phyloP scores from a whole-genome alignment of 1,140 invertebrate species.

The Drusus annulatus region DNA sequence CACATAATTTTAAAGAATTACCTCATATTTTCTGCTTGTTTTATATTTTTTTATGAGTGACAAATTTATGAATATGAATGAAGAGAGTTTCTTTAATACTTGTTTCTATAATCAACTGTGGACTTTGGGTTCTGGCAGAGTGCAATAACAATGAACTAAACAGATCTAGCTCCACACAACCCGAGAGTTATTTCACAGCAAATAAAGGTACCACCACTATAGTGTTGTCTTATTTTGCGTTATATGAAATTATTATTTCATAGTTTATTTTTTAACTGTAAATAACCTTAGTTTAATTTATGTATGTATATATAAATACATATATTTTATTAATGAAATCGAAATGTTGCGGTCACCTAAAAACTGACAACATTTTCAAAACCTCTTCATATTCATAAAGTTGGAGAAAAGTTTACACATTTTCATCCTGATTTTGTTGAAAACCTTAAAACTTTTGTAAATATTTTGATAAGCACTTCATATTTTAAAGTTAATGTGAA shows the following conservation, averaged over 20 bases:
- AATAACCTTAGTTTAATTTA: conserved; percentile 20
- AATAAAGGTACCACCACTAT: not conserved
- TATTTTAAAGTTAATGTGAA: conserved; percentile 1
- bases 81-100: too few relatives aligned
- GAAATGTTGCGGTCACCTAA: conserved; percentile 1
- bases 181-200: not conserved
- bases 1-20: too few relatives aligned
- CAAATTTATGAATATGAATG: too few relatives aligned
- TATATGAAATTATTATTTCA: conserved; percentile 15
- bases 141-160: too few relatives aligned
- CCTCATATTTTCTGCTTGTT: too few relatives aligned
- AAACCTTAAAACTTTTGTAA: conserved; percentile 13
- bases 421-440: conserved; percentile 8
- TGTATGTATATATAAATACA: not conserved
- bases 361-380: conserved; percentile 6
- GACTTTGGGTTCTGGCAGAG: too few relatives aligned
- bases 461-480: conserved; percentile 24
- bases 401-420: conserved; percentile 25
- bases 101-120: not conserved
- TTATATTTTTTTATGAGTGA: too few relatives aligned
- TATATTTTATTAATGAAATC: not conserved
- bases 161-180: not conserved
- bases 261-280: not conserved
- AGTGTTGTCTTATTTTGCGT: too few relatives aligned
- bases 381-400: not conserved